phyloP scores from a whole-genome alignment of 2,113 vertebrate genomes.

The Urocitellus parryii region DNA sequence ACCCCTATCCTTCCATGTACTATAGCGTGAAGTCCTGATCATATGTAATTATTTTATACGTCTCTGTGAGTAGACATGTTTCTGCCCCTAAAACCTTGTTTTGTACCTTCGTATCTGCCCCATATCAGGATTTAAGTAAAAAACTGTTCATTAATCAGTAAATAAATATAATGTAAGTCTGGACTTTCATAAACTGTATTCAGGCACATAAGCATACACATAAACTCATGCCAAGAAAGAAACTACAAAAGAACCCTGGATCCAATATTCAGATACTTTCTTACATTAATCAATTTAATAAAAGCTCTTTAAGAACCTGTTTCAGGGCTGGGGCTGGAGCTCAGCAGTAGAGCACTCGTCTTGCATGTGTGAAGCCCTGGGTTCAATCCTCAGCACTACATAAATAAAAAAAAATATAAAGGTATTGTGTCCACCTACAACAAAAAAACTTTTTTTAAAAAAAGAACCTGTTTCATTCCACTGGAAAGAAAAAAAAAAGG shows the following conservation, averaged over 20 bases:
- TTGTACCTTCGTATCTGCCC: background rate
- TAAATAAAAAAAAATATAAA: too few relatives aligned
- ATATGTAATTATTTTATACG: background rate
- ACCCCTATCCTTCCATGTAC: background rate
- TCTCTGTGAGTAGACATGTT: background rate
- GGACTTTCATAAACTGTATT: background rate
- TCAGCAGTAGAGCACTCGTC: too few relatives aligned
- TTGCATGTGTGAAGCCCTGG: too few relatives aligned
- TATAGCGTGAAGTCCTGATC: background rate
- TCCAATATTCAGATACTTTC: background rate
- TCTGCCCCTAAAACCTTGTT: background rate
- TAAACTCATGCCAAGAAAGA: background rate
- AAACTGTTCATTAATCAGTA: background rate
- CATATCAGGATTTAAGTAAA: background rate
- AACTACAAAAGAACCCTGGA: background rate
- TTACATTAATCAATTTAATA: background rate
- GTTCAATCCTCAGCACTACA: too few relatives aligned
- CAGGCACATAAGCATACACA: background rate
- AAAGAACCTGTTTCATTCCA: background rate
- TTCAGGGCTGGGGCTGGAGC: background rate
- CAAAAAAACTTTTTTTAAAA: too few relatives aligned
- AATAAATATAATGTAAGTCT: background rate
- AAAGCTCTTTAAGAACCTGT: background rate
- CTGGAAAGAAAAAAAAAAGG: background rate
- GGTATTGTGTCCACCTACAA: too few relatives aligned